A percentile compares a stretch with the other conserved stretches of the same genome.
Evolutionary conservation across 2,113 vertebrate genomes (phyloP).

Genomic region (Oceanites oceanicus): DNA sequence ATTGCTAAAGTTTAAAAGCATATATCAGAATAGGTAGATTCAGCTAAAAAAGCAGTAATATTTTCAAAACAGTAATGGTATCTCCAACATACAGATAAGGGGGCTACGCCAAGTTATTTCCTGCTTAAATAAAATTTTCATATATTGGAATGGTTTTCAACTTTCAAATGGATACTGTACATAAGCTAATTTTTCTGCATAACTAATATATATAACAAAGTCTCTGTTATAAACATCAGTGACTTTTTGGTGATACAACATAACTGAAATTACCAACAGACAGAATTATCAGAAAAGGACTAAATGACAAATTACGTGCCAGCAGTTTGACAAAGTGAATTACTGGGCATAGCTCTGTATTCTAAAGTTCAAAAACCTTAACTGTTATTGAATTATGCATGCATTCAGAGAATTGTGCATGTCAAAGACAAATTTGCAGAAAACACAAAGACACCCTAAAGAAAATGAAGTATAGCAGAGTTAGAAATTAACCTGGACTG

Average conservation of each 20-base stretch:
- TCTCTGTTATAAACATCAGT: background rate
- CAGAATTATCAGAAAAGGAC: constrained; percentile 43
- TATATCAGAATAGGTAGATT: background rate
- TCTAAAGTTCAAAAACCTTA: constrained; percentile 17
- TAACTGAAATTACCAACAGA: constrained; percentile 22
- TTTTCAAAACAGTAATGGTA: background rate
- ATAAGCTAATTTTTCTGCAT: constrained; percentile 1
- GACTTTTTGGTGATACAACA: background rate
- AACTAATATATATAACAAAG: background rate
- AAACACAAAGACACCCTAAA: background rate
- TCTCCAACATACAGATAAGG: background rate
- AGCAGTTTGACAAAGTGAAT: constrained; percentile 33
- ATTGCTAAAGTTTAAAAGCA: background rate
- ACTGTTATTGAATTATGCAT: background rate
- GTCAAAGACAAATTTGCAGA: background rate
- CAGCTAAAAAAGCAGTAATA: background rate
- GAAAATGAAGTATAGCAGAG: background rate
- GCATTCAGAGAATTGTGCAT: background rate
- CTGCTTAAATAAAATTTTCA: background rate
- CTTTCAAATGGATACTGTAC: background rate
- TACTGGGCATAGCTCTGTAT: background rate
- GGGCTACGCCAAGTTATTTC: background rate
- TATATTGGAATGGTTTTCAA: background rate
- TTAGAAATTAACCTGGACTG: background rate
- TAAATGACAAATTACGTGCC: constrained; percentile 19